Base-by-base conservation (phyloP, 2,797 vertebrate species). In the Chaetodon trifasciatus region DNA sequence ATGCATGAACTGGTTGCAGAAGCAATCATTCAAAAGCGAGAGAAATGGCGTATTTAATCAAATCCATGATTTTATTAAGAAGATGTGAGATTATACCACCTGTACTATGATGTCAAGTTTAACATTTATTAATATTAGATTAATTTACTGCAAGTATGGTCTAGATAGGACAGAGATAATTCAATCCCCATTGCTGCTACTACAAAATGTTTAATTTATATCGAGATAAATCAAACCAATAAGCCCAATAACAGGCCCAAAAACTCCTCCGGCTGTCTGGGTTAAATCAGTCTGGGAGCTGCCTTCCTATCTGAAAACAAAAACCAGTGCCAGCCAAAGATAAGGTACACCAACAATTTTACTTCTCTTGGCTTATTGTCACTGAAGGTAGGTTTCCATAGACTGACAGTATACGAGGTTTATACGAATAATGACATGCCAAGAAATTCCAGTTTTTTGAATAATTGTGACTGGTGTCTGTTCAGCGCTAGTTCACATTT, bases 251-350 rank as follows among this genome's bases (percentile, higher is more conserved):
- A 78, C 19, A 57, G 15, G 21, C 47, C 66, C 42, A 46, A 73
- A 74, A 53, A 11, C 49, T 68, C 49, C 47, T 72, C 39, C 24
- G 55, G 40, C 32, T 56, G 61, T 58, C 46, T 77, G 65, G 61
- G 37, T 74, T 42, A 74, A 70, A 61, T 78, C 62, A 28, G 50
- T 61, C 46, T 72, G 39, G 46, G 63, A 79, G 64, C 67, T 67
- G 66, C 47, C 21, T 61, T 42, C 23, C 55, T 21, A 12, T 75
- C 74, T 78, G 71, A 79, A 65, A 72, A 83, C 73, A 78, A 73
- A 76, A 69, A 57, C 16, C 23, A 39, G 62, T 15, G 32, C 57
- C 63, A 76, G 60, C 53, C 46, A 44, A 82, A 82, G 63, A 71
- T 55, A 74, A 69, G 17, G 0, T 42, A 19, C 37, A 65, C 35